phyloP scores from a whole-genome alignment of 1,140 invertebrate genomes.

The Bursaphelenchus mucronatus region DNA sequence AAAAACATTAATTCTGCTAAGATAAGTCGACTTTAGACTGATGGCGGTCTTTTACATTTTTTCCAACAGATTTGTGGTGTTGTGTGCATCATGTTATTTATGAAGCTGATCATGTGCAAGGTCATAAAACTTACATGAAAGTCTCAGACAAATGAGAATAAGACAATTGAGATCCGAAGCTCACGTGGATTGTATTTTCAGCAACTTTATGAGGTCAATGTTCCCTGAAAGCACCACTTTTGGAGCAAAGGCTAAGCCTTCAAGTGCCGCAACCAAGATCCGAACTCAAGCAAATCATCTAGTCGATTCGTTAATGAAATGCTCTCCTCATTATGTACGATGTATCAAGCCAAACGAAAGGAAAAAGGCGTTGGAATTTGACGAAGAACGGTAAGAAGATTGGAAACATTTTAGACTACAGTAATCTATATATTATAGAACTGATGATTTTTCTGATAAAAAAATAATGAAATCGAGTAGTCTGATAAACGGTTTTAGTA shows the following conservation, averaged over 20 bases:
- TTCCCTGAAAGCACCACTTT: conserved; percentile 68
- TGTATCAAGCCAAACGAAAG: conserved; percentile 77
- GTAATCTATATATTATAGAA: too few species aligned
- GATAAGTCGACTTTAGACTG: conserved; percentile 13
- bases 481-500: too few species aligned
- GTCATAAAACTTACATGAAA: too few species aligned
- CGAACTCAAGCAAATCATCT: conserved; percentile 71
- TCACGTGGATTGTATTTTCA: conserved; percentile 57
- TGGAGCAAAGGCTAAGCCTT: conserved; percentile 68
- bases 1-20: not conserved
- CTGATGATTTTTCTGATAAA: too few species aligned
- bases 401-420: not conserved
- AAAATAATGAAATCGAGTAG: too few species aligned
- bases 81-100: not conserved
- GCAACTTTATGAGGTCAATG: conserved; percentile 67
- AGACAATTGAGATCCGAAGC: too few species aligned
- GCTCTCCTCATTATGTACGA: conserved; percentile 72
- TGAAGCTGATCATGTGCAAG: not conserved
- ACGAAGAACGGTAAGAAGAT: conserved; percentile 65
- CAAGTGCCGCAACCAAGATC: conserved; percentile 73
- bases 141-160: too few species aligned
- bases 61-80: conserved; percentile 2
- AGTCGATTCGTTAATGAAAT: conserved; percentile 71
- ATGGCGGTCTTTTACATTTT: conserved; percentile 1
- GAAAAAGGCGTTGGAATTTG: conserved; percentile 73